These are phyloP conservation scores for Dastarcus helophoroides DNA, from an alignment of 2,888 invertebrate species.

Conservation along the genomic window DNA sequence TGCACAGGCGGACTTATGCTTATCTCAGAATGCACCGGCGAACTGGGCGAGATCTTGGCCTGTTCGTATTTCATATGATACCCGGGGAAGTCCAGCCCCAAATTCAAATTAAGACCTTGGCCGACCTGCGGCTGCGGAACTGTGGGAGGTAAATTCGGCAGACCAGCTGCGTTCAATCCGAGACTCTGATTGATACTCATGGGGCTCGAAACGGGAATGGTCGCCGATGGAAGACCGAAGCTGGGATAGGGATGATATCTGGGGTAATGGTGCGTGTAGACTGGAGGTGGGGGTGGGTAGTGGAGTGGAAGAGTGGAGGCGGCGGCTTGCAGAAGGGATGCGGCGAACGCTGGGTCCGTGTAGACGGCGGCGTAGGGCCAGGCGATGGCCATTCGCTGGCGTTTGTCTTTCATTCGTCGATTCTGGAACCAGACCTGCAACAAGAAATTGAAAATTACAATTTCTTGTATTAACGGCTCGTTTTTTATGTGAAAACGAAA, in stretches of 20 bases:
- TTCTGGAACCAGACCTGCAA: conserved; percentile 96
- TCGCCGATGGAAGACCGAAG: conserved; percentile 37
- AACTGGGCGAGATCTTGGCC: conserved; percentile 26
- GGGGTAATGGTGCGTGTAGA: conserved; percentile 44
- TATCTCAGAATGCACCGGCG: conserved; percentile 32
- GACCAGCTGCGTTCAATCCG: conserved; percentile 20
- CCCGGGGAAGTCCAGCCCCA: conserved; percentile 26
- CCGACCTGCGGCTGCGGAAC: conserved; percentile 26
- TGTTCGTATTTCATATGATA: conserved; percentile 13
- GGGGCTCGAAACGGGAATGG: conserved; percentile 28
- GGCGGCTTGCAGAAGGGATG: conserved; percentile 82
- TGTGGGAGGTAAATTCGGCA: conserved; percentile 32
- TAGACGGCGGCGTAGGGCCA: conserved; percentile 95
- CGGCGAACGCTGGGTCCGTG: conserved; percentile 87
- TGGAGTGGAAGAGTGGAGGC: conserved; percentile 51
- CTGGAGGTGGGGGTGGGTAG: conserved; percentile 44
- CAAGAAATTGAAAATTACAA: conserved; percentile 20
- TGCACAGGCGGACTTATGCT: conserved; percentile 32
- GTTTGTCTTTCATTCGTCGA: conserved; percentile 92
- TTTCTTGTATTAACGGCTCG: not conserved
- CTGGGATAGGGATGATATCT: conserved; percentile 38
- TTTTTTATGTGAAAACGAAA: not conserved
- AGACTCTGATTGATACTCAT: conserved; percentile 22
- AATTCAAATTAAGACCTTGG: conserved; percentile 24
- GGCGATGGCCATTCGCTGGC: conserved; percentile 84